A percentile compares a stretch with the other conserved stretches of the same genome.
phyloP scores from a whole-genome alignment of 2,888 invertebrate species.

The Bombylius discolor region DNA sequence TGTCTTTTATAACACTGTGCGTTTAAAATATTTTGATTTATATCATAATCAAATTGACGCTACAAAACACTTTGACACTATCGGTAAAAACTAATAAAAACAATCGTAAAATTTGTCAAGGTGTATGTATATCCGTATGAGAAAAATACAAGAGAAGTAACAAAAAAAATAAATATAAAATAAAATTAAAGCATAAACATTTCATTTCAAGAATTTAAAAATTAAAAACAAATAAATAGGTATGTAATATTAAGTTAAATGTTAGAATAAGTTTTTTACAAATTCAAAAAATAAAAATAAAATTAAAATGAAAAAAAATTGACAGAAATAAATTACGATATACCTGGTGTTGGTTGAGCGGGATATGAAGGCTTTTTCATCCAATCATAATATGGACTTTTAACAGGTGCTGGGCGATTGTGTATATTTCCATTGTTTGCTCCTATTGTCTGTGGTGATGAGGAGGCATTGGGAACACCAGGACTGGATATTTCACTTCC shows the following conservation, averaged over 20 bases:
- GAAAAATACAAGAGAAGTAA: too few relatives aligned
- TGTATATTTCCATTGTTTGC: constrained; percentile 17
- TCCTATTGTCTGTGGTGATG: constrained; percentile 30
- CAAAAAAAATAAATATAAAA: not conserved
- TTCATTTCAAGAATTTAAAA: too few relatives aligned
- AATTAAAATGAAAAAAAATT: not conserved
- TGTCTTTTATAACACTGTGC: too few relatives aligned
- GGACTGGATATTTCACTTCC: constrained; percentile 51
- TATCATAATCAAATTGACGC: not conserved
- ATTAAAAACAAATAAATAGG: too few relatives aligned
- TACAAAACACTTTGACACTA: not conserved
- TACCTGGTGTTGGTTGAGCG: constrained; percentile 73
- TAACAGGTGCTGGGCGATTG: constrained; percentile 52
- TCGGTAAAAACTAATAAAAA: not conserved
- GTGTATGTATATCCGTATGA: too few relatives aligned
- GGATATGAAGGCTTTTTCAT: constrained; percentile 83
- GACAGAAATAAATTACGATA: constrained; percentile 23
- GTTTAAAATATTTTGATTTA: not conserved
- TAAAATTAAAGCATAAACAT: too few relatives aligned
- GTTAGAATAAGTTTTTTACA: too few relatives aligned
- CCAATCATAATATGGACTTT: constrained; percentile 82
- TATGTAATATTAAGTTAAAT: too few relatives aligned
- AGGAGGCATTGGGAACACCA: constrained; percentile 33
- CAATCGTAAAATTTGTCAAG: too few relatives aligned
- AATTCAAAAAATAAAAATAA: not conserved